Base-by-base conservation (phyloP, 2,113 vertebrate species). In the Brachyistius frenatus region DNA sequence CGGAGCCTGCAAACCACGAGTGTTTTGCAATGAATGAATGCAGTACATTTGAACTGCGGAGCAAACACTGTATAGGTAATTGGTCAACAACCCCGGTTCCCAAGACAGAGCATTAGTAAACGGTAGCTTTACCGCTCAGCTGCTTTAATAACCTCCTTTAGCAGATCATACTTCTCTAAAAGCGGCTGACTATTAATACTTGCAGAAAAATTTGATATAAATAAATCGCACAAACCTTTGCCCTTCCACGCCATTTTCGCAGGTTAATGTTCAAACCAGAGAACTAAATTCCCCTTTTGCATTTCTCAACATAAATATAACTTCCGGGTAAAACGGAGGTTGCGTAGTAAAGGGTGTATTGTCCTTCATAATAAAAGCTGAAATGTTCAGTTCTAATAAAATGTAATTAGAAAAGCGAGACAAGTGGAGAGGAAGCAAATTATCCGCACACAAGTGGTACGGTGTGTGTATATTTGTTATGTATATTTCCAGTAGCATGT, bases 261-360 rank as follows among this genome's bases (percentile, higher is more conserved):
- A 0, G 6, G 33, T 65, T 39, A 60, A 62, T 5, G 35, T 32
- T 31, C 7, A 23, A 47, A 72, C 23, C 13, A 37, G 8, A 1
- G 1, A 36, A 5, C 0, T 35, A 56, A 69, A 30, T 3, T 10
- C 3, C 2, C 53, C 16, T 50, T 30, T 5, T 5, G 2, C 14
- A 3, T 35, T 66, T 37, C 3, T 30, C 0, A 47, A 6, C 0
- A 14, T 11, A 2, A 1, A 14, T 35, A 4, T 1, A 3, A 83
- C 80, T 78, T 85, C 88, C 83, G 76, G 78, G 41, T 76, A 2
- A 57, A 70, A 0, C 86, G 88, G 90, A 88, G 85, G 82, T 85
- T 83, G 0, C 81, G 2, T 9, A 4, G 2, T 15, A 13, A 1
- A 0, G 1, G 1, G 30, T 64, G 11, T 0, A 1, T 5, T 1